Base-by-base conservation (phyloP, 1,140 invertebrate species). In the Drosophila pachea region DNA sequence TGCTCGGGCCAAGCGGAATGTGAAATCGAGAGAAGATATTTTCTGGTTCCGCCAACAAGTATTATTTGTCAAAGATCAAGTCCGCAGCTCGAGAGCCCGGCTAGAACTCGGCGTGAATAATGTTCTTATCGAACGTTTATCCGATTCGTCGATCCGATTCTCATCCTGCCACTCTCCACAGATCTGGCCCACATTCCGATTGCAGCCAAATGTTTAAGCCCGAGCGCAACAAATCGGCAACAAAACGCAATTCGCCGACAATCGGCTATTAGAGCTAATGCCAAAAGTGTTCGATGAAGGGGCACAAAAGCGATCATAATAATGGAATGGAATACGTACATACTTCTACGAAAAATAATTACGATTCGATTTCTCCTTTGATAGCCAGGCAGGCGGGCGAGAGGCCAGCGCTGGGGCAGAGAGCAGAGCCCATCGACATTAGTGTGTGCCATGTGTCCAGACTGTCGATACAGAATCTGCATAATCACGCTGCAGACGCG, bases 401-500 rank as follows among this genome's bases (percentile, higher is more conserved):
- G 48, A 68, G 71, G 35, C 62, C 64, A 60, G 61, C 63, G 48
- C 73, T 58, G 78, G 75, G 76, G 47, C 63, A 72, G 16, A 47
- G 14, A 36, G 56, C 48, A 68, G 69, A 12, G 53, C 50, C 66
- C 60, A 72, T 72, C 61, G 60, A 12, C 14, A 4, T 8, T 14
- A 49, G 6, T 48, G 7, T 12, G 38, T 35, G 42, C 35, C 59
- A 68, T 68, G 60, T 68, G 45, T 36, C 52, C 49, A 38, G 60
- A 58, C 48, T 70, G 48, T 70, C 54, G 68, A 59, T 70, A 45
- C 42, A 31, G 65, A 81, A 86, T 86, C 81, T 86, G 81, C 81
- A 81, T 84, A 86, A 68, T 86, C 81, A 86, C 64, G 76, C 81
- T 72, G 74, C 50, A 76, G 79, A 84, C 79, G 55, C 62, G 69